Percentiles rank a stretch among this genome's conserved stretches.
These are phyloP conservation scores for Molossus molossus DNA, from an alignment of 2,797 vertebrate genomes.

Conservation along the genomic window DNA sequence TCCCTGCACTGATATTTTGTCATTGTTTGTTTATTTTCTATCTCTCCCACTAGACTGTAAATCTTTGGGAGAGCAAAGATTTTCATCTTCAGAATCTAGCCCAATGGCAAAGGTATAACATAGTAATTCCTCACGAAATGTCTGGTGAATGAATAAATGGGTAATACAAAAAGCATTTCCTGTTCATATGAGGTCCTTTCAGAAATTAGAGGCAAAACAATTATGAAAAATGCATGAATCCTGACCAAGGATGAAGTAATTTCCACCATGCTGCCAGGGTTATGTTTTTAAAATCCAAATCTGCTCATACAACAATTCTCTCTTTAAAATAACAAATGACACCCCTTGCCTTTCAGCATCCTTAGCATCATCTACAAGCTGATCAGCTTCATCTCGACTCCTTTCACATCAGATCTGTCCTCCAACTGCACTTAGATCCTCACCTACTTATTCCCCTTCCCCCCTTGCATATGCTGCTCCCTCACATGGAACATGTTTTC, in stretches of 20 bases:
- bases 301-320: not conserved
- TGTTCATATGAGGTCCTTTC: not conserved
- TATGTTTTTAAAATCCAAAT: slow-evolving; percentile 18
- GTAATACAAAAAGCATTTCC: slow-evolving; percentile 55
- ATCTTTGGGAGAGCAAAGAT: not conserved
- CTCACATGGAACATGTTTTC: not conserved
- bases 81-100: not conserved
- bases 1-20: not conserved
- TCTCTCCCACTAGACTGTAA: not conserved
- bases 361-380: not conserved
- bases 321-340: not conserved
- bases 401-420: not conserved
- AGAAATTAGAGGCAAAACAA: slow-evolving; percentile 39
- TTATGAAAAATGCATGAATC: slow-evolving; percentile 17
- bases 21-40: not conserved
- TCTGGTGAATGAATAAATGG: slow-evolving; percentile 11
- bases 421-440: not conserved
- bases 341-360: not conserved
- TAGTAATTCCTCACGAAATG: slow-evolving; percentile 38
- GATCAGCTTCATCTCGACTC: not conserved
- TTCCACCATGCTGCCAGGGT: not conserved
- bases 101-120: not conserved
- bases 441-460: not conserved
- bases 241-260: slow-evolving; percentile 28
- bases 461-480: too few relatives aligned